These are phyloP conservation scores for Ptychoptera albimana DNA, from an alignment of 2,888 invertebrate genomes.

Conservation along the genomic window DNA sequence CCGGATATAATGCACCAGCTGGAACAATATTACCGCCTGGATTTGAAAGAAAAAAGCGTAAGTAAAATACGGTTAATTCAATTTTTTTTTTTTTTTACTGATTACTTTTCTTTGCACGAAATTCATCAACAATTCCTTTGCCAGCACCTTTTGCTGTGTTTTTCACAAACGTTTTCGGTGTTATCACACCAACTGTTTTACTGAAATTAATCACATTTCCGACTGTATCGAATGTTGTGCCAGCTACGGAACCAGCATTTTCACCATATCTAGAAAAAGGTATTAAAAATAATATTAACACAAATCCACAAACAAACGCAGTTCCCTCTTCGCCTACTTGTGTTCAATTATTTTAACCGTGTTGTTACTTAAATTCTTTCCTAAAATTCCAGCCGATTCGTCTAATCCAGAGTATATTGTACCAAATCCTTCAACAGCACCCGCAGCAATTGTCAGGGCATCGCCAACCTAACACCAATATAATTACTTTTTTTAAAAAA, in stretches of 20 bases:
- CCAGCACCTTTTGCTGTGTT: constrained; percentile 45
- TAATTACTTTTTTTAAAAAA: neutral
- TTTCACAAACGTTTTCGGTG: constrained; percentile 48
- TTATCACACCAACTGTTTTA: constrained; percentile 45
- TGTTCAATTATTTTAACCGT: constrained; percentile 58
- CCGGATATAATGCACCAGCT: constrained; percentile 25
- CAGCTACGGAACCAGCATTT: constrained; percentile 46
- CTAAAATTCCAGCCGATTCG: constrained; percentile 48
- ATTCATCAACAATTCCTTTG: constrained; percentile 34
- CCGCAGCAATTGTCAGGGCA: constrained; percentile 48
- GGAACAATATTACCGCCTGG: constrained; percentile 13
- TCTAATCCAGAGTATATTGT: constrained; percentile 57
- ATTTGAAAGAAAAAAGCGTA: neutral
- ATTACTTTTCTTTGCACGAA: constrained; percentile 19
- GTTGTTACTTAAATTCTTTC: constrained; percentile 46
- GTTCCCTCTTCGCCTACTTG: constrained; percentile 43
- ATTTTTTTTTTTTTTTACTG: no score
- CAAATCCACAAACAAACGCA: no score
- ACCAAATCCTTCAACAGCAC: constrained; percentile 52
- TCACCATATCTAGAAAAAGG: constrained; percentile 44
- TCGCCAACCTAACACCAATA: constrained; percentile 26
- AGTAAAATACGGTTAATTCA: no score
- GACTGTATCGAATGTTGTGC: constrained; percentile 47
- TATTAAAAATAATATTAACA: neutral
- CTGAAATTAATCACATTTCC: constrained; percentile 52